Evolutionary conservation across 1,140 invertebrate species (phyloP).

Genomic region (Adelges cooleyi): DNA sequence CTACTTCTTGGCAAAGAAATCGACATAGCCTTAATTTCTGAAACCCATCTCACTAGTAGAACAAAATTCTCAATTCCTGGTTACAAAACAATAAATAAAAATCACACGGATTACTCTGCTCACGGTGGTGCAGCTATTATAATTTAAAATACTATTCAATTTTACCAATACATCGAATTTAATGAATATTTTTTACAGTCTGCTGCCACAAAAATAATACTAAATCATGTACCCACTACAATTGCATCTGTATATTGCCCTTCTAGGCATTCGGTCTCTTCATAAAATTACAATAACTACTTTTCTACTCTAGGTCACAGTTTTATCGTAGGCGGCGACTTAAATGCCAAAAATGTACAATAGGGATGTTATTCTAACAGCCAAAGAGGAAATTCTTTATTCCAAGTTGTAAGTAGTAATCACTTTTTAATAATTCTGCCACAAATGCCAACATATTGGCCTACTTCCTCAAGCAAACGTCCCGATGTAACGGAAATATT

Average conservation of each 20-base stretch:
- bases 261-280: neutral
- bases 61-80: neutral
- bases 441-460: conserved; percentile 14
- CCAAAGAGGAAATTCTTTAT: neutral
- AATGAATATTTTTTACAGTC: neutral
- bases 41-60: conserved; percentile 29
- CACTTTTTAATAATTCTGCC: neutral
- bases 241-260: conserved; percentile 5
- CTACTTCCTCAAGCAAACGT: neutral
- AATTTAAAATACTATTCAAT: neutral
- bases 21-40: conserved; percentile 31
- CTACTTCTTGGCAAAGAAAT: conserved; percentile 31
- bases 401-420: neutral
- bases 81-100: neutral
- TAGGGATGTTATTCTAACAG: neutral
- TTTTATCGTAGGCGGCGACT: conserved; percentile 4
- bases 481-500: conserved; percentile 11
- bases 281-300: neutral
- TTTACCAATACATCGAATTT: neutral
- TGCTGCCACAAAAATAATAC: neutral
- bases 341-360: conserved; percentile 10
- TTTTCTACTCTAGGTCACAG: neutral
- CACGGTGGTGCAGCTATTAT: conserved; percentile 13
- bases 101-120: neutral
- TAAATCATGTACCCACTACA: neutral